Conservation (phyloP, 2,113 vertebrate genomes). For the Phoxinus phoxinus region DNA sequence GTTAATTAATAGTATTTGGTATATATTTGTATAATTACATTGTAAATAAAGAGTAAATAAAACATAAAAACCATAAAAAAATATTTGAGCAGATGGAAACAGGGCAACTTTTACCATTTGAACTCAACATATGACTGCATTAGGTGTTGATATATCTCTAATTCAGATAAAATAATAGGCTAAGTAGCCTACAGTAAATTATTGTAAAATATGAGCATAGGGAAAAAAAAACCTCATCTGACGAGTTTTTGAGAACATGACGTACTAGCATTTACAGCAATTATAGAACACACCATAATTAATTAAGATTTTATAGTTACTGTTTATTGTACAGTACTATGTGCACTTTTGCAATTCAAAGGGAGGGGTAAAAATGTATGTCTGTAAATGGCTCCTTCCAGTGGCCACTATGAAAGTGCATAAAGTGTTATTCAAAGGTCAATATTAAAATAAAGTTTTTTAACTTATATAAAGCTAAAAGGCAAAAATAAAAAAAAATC, state of each 20-base stretch:
- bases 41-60: too few relatives aligned
- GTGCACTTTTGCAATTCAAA: background rate
- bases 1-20: too few relatives aligned
- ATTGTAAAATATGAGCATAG: background rate
- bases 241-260: background rate
- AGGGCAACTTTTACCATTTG: background rate
- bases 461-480: background rate
- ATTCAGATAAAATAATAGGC: background rate
- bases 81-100: background rate
- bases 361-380: background rate
- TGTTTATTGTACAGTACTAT: background rate
- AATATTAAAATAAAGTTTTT: background rate
- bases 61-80: background rate
- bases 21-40: too few relatives aligned
- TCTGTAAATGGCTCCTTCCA: constrained; percentile 44
- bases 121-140: background rate
- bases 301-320: background rate
- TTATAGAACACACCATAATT: background rate
- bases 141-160: background rate
- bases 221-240: background rate
- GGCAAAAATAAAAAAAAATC: background rate
- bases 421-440: background rate
- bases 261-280: background rate
- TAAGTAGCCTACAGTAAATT: background rate
- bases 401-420: constrained; percentile 30